Percentiles rank a stretch among this genome's conserved stretches.
Evolutionary conservation across 2,888 invertebrate genomes (phyloP).

Genomic region (Callimorpha dominula): DNA sequence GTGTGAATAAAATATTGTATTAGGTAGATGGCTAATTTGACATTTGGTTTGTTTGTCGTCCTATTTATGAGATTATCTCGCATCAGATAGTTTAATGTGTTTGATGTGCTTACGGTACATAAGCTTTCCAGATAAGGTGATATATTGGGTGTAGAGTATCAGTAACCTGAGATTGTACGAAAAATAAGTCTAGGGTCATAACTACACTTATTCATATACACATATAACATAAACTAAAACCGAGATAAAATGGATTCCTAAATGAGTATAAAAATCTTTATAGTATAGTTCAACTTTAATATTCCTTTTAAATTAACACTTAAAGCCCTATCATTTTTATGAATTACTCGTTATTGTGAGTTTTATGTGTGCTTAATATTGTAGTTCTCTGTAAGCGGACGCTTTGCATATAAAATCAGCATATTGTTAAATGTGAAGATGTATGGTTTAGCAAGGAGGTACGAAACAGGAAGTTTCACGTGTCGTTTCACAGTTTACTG

Average conservation of each 20-base stretch:
- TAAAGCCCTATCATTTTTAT: constrained; percentile 29
- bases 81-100: constrained; percentile 54
- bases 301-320: constrained; percentile 26
- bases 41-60: constrained; percentile 28
- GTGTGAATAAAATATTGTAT: not conserved
- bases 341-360: constrained; percentile 35
- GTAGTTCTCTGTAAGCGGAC: constrained; percentile 29
- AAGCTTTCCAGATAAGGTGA: constrained; percentile 59
- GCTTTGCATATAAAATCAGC: constrained; percentile 33
- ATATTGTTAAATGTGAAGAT: constrained; percentile 49
- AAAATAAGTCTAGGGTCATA: constrained; percentile 54
- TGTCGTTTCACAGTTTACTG: constrained; percentile 45
- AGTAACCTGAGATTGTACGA: constrained; percentile 60
- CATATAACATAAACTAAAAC: constrained; percentile 46
- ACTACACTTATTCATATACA: constrained; percentile 42
- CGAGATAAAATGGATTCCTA: constrained; percentile 34
- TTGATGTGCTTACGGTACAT: constrained; percentile 52
- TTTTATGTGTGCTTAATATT: constrained; percentile 41
- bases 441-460: constrained; percentile 38
- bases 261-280: constrained; percentile 20
- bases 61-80: constrained; percentile 48
- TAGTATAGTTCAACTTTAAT: constrained; percentile 18
- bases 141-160: constrained; percentile 62
- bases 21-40: constrained; percentile 1
- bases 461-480: constrained; percentile 48